phyloP scores from a whole-genome alignment of 2,888 invertebrate species.

The Drosophila pseudotalamancana region DNA sequence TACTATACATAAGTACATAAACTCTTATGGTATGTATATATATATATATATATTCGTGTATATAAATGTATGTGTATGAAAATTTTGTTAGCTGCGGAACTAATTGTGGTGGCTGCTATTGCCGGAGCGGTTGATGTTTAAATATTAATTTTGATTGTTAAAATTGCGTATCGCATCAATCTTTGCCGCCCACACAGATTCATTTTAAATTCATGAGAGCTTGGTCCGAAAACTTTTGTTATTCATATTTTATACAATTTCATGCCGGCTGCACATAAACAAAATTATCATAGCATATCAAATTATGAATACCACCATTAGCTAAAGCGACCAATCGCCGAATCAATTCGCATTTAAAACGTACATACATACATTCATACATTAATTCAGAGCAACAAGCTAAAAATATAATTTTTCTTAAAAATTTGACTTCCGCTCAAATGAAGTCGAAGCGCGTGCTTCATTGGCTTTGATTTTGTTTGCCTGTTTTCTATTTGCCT shows the following conservation, averaged over 20 bases:
- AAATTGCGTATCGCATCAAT: conserved; percentile 61
- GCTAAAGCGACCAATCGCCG: conserved; percentile 23
- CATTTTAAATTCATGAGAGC: conserved; percentile 62
- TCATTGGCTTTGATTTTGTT: conserved; percentile 52
- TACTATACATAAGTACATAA: too few species aligned
- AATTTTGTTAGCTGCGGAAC: conserved; percentile 23
- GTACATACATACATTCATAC: conserved; percentile 16
- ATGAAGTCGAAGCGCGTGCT: conserved; percentile 38
- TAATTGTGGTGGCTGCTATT: conserved; percentile 58
- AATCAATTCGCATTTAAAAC: conserved; percentile 35
- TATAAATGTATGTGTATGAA: background rate
- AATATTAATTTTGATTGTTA: conserved; percentile 75
- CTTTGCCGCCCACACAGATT: conserved; percentile 23
- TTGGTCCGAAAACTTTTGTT: conserved; percentile 57
- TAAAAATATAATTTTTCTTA: background rate
- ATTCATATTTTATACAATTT: conserved; percentile 77
- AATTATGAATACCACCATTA: conserved; percentile 48
- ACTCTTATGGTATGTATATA: background rate
- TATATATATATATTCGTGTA: background rate
- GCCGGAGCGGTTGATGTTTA: conserved; percentile 62
- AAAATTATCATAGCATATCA: conserved; percentile 72
- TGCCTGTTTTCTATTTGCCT: conserved; percentile 13
- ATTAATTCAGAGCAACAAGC: conserved; percentile 24
- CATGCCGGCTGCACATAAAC: conserved; percentile 66
- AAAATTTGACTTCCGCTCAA: conserved; percentile 46